Conservation (phyloP, 2,797 vertebrate genomes). For the Acestrorhynchus altus region DNA sequence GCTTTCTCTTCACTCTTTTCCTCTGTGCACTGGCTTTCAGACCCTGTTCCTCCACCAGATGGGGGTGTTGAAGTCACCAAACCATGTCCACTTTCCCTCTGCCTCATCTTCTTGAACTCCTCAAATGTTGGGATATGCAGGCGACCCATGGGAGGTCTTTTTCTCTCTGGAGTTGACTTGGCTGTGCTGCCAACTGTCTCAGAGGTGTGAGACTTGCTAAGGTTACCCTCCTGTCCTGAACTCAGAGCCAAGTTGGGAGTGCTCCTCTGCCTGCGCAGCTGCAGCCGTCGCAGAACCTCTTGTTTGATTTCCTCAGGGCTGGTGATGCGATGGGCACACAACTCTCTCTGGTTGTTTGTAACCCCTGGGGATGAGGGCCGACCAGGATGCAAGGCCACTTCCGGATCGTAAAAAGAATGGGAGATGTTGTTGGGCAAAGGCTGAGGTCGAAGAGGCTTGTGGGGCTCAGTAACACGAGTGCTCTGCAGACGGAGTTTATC, state of each 20-base stretch:
- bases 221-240: slow-evolving; percentile 59
- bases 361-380: slow-evolving; percentile 48
- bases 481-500: slow-evolving; percentile 87
- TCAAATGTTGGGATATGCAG: slow-evolving; percentile 89
- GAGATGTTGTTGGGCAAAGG: slow-evolving; percentile 52
- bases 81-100: slow-evolving; percentile 67
- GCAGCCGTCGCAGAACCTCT: slow-evolving; percentile 82
- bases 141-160: slow-evolving; percentile 70
- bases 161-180: slow-evolving; percentile 64
- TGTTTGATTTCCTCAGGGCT: slow-evolving; percentile 86
- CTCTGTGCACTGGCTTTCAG: slow-evolving; percentile 21
- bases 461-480: slow-evolving; percentile 76
- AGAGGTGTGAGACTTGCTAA: slow-evolving; percentile 77
- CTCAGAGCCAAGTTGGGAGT: slow-evolving; percentile 79
- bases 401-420: slow-evolving; percentile 26
- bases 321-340: slow-evolving; percentile 68
- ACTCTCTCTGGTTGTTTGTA: slow-evolving; percentile 60
- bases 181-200: slow-evolving; percentile 68
- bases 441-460: slow-evolving; percentile 79
- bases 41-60: background rate
- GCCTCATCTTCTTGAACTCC: slow-evolving; percentile 89
- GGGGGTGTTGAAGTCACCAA: slow-evolving; percentile 7
- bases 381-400: slow-evolving; percentile 27
- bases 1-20: slow-evolving; percentile 31
- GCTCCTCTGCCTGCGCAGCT: slow-evolving; percentile 86